phyloP scores from a whole-genome alignment of 2,888 invertebrate genomes.

The Seira musarum region DNA sequence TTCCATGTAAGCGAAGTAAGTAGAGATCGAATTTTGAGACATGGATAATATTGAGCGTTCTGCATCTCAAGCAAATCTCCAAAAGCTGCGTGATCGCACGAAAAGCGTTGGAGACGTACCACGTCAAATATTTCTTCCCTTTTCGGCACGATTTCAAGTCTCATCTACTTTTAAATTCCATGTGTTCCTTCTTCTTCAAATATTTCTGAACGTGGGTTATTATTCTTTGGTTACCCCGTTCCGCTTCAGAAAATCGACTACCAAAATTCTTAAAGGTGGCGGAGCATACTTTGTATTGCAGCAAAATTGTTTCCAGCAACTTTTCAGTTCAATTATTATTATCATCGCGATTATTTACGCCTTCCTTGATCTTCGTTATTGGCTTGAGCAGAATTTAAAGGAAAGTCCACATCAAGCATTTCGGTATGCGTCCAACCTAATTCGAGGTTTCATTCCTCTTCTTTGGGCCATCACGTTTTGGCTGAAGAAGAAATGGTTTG shows the following conservation, averaged over 20 bases:
- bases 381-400: conserved; percentile 21
- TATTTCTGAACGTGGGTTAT: conserved; percentile 9
- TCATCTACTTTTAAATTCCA: conserved; percentile 28
- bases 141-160: conserved; percentile 29
- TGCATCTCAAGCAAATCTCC: conserved; percentile 17
- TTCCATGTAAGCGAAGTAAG: no score
- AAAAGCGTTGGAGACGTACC: conserved; percentile 30
- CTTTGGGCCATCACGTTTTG: conserved; percentile 19
- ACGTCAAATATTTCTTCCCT: conserved; percentile 14
- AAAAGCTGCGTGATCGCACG: conserved; percentile 25
- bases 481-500: conserved; percentile 27
- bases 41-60: conserved; percentile 16
- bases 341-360: conserved; percentile 9
- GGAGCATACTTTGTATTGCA: background rate
- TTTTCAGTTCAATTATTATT: conserved; percentile 18
- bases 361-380: conserved; percentile 17
- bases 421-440: conserved; percentile 13
- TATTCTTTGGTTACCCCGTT: conserved; percentile 6
- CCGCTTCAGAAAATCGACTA: background rate
- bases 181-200: conserved; percentile 17
- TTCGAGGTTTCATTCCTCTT: conserved; percentile 18
- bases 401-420: conserved; percentile 19
- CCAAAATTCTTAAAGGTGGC: background rate
- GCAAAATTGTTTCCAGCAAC: conserved; percentile 5
- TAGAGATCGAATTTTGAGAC: no score